Evolutionary conservation across 2,113 vertebrate genomes (phyloP), one percentile per base, ranked within the genome.

Genomic region (Bubalus kerabau): DNA sequence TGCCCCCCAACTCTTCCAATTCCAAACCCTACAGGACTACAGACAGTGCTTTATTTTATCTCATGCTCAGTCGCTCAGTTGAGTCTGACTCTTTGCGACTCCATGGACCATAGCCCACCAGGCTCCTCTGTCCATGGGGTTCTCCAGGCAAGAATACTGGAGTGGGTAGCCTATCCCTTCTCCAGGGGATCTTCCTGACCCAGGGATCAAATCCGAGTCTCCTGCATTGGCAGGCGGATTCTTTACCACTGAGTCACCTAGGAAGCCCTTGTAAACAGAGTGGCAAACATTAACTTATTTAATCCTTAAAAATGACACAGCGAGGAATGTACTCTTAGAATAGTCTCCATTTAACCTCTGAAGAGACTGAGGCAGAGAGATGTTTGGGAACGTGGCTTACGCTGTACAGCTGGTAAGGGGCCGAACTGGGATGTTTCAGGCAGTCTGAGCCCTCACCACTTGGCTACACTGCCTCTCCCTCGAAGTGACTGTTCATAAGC

Each of bases 371-470:
- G 57, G 36, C 80, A 57, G 12, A 60, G 5, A 36, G 43, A 36
- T 0, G 0, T 43, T 54, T 5, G 1, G 40, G 46, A 36, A 16
- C 5, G n/a, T 36, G 74, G 82, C 32, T 5, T 36, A 62, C 3
- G 4, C 2, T 13, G 24, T 17, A 36, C 23, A 36, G 11, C 28
- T 43, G 83, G 52, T 13, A 12, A 13, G 4, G 6, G 8, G 14
- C 28, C 6, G 3, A 56, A 7, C 1, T n/a, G 19, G 67, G 43
- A 16, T 11, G 36, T 26, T 88, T 28, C 30, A 17, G 60, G 56
- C 57, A 91, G 28, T 40, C 15, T 0, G 0, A 17, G 40, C 4
- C 71, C n/a, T 89, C 14, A 24, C 26, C 50, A 30, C 13, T 21
- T 19, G 76, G 17, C 1, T 2, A 15, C 23, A n/a, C 32, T 54